Evolutionary conservation across 1,140 invertebrate genomes (phyloP).

Genomic region (Drosophila pseudoananassae): DNA sequence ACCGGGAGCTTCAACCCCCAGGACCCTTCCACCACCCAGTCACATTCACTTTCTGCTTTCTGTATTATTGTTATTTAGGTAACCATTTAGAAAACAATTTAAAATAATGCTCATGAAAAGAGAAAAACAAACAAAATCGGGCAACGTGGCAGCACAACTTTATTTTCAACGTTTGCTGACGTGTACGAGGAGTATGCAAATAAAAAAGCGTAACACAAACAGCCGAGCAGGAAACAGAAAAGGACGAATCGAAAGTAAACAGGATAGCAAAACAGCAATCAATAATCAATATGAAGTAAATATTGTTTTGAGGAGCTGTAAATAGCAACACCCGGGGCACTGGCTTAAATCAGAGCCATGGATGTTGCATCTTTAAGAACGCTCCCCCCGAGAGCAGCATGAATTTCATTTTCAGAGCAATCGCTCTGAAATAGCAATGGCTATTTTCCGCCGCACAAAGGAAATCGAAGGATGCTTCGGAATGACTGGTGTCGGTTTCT

Average conservation of each 20-base stretch:
- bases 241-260: constrained; percentile 30
- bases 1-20: constrained; percentile 4
- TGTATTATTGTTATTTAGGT: constrained; percentile 29
- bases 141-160: constrained; percentile 12
- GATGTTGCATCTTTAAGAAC: constrained; percentile 8
- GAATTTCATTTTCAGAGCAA: constrained; percentile 31
- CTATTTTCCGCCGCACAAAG: background rate
- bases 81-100: constrained; percentile 70
- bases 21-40: background rate
- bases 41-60: constrained; percentile 19
- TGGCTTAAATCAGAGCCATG: constrained; percentile 21
- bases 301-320: constrained; percentile 31
- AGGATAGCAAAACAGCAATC: constrained; percentile 43
- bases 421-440: too few relatives aligned
- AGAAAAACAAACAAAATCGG: constrained; percentile 43
- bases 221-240: constrained; percentile 7
- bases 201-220: constrained; percentile 39
- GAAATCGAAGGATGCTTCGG: background rate
- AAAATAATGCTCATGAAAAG: constrained; percentile 54
- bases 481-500: background rate
- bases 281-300: constrained; percentile 48
- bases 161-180: constrained; percentile 39
- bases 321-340: constrained; percentile 10
- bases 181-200: constrained; percentile 40
- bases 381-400: constrained; percentile 6